Percentiles rank a stretch among this genome's conserved stretches.
These are phyloP conservation scores for Syritta pipiens DNA, from an alignment of 2,888 invertebrate species.

Conservation along the genomic window DNA sequence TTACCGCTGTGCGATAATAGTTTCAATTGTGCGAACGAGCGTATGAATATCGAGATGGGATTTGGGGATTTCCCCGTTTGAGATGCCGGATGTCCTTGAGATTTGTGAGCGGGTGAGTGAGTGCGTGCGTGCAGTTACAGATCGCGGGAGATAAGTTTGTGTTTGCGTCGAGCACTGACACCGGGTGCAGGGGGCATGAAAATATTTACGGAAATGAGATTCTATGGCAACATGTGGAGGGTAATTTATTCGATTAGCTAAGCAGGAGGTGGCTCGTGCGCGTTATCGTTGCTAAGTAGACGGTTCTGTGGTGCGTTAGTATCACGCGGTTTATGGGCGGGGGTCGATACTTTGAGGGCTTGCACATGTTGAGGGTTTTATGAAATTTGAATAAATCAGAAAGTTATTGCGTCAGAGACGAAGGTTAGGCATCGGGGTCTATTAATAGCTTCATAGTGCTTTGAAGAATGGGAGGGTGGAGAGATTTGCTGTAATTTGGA, in stretches of 20 bases:
- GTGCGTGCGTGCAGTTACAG: slow-evolving; percentile 7
- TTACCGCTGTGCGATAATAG: slow-evolving; percentile 54
- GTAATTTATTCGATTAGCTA: slow-evolving; percentile 40
- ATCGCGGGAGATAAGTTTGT: slow-evolving; percentile 1
- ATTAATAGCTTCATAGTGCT: no score
- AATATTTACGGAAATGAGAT: slow-evolving; percentile 18
- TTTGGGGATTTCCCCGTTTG: slow-evolving; percentile 36
- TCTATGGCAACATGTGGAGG: slow-evolving; percentile 23
- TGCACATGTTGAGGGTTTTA: no score
- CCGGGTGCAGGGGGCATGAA: neutral
- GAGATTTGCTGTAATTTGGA: no score
- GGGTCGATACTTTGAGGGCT: neutral
- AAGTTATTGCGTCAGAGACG: neutral
- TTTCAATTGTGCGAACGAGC: slow-evolving; percentile 60
- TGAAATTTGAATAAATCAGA: neutral
- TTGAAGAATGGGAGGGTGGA: no score
- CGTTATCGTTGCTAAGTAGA: slow-evolving; percentile 2
- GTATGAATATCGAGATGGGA: slow-evolving; percentile 65
- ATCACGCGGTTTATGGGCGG: no score
- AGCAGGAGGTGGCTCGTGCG: neutral
- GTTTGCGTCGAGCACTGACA: neutral
- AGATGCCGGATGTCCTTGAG: slow-evolving; percentile 10
- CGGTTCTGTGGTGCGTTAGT: neutral
- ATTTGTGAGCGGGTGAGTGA: neutral
- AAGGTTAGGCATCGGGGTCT: neutral